Base-by-base conservation (phyloP, 23 tunicate genomes). In the Pegea sp. region DNA sequence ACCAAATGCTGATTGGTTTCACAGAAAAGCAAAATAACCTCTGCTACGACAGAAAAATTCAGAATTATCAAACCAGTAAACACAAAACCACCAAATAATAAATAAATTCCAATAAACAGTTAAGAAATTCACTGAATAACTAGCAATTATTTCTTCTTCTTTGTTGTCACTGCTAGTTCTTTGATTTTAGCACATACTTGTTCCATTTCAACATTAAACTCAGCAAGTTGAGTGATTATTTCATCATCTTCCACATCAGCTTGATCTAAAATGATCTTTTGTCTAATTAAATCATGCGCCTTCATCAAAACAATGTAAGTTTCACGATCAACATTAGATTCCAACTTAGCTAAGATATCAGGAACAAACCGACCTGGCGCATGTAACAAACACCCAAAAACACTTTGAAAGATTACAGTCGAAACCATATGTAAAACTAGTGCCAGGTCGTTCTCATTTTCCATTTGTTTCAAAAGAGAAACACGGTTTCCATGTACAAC, bases 291-390 rank as follows among this genome's bases (percentile, higher is more conserved):
- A n/a, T 22, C 1, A 52, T 52, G 22, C 21, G 22, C 22, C 21
- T 52, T 16, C 0, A 52, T 20, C 26, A 1, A 22, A 52, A 18
- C 25, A 0, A n/a, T 22, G 56, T 20, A 52, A 18, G 5, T 22
- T 63, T 30, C 68, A 44, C 34, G 27, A 7, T 63, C 58, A 5
- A 49, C 29, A 7, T 16, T 2, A 3, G 13, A 57, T 3, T 46
- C 27, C 24, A 63, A 28, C 24, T 63, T 5, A 3, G 58, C 4
- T 5, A 73, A 11, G 5, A 64, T 60, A 23, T 29, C 31, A 2
- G 78, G 78, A 21, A 79, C 68, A 44, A 56, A 55, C 31, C 65
- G 65, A 4, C 92, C 92, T 6, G 92, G 78, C 19, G 57, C 48
- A 53, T 79, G 56, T 1, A 79, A 24, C 78, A 71, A 55, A 11